Evolutionary conservation across 2,797 vertebrate species (phyloP), one percentile per base, ranked within the genome.

Genomic region (Hapalemur alaotrensis): DNA sequence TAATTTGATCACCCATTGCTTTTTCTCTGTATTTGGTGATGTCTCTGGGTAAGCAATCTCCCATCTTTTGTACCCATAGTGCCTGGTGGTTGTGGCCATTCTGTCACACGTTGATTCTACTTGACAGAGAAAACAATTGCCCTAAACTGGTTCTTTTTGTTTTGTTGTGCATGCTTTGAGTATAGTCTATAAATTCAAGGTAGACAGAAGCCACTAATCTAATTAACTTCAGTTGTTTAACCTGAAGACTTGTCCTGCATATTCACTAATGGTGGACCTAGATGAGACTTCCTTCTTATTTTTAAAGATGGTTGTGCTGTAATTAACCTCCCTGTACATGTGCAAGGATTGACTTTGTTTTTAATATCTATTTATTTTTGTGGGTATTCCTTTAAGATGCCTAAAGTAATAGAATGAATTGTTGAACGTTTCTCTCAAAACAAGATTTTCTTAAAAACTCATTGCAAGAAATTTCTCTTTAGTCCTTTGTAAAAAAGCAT

Each of bases 401-500:
- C 48, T 88, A 70, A 96, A 41, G 57, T 67, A 78, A 94, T 78
- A 78, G n/a, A 94, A 22, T 48, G 4, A 3, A 73, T 75, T 78
- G 9, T 52, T 95, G 38, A 88, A 76, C 0, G 0, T 95, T 91
- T 84, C 43, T 83, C 61, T 92, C 57, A 92, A 85, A 96, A 93
- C 25, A 93, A 83, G 15, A 41, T 93, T 94, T 90, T 75, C 63
- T 86, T 95, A 67, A 90, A 79, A 93, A 78, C 25, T 76, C 46
- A 84, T 94, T 43, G 79, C 12, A 95, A 72, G 15, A 93, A 92
- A 80, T 88, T 93, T 88, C 6, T 79, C 54, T 91, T 95, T 93
- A 81, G 85, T 96, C n/a, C 43, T 95, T 82, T 92, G 54, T 91
- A 80, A 95, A 97, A 83, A 89, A 65, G 5, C 43, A 30, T 93